A percentile compares a stretch with the other conserved stretches of the same genome.
Conservation (phyloP, 2,888 invertebrate species). For the Limnephilus rhombicus region DNA sequence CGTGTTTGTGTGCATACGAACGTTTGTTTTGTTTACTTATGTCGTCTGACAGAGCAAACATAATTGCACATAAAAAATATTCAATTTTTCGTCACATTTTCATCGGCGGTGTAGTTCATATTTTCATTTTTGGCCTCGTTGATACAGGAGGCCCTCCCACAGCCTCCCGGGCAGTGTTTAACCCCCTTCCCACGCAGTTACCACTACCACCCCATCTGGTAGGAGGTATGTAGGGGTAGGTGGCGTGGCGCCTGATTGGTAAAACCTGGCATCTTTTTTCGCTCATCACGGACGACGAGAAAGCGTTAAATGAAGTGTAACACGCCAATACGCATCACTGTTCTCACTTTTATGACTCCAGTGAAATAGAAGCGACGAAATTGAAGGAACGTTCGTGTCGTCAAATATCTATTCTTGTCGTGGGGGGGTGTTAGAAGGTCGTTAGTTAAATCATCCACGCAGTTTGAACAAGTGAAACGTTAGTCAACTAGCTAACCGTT, state of each 20-base stretch:
- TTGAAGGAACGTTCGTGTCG: constrained; percentile 18
- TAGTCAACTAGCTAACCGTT: not conserved
- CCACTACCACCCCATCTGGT: not conserved
- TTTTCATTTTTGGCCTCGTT: constrained; percentile 31
- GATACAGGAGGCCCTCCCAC: not conserved
- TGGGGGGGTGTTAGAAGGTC: not conserved
- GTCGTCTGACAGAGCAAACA: constrained; percentile 26
- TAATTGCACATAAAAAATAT: constrained; percentile 40
- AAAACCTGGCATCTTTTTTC: constrained; percentile 40
- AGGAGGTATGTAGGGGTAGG: not conserved
- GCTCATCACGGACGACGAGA: constrained; percentile 34
- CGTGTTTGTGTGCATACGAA: not conserved
- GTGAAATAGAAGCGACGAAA: constrained; percentile 34
- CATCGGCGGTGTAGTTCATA: constrained; percentile 19
- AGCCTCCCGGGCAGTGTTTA: not conserved
- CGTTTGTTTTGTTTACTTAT: constrained; percentile 18
- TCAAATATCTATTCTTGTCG: not conserved
- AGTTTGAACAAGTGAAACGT: not conserved
- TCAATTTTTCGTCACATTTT: constrained; percentile 37
- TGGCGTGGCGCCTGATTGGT: not conserved
- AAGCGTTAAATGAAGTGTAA: constrained; percentile 57
- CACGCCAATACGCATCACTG: constrained; percentile 33
- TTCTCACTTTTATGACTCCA: constrained; percentile 40
- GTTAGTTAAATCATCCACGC: not conserved
- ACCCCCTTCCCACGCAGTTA: not conserved